Evolutionary conservation across 1,140 invertebrate genomes (phyloP), one percentile per base, ranked within the genome.

Genomic region (Tribolium madens): DNA sequence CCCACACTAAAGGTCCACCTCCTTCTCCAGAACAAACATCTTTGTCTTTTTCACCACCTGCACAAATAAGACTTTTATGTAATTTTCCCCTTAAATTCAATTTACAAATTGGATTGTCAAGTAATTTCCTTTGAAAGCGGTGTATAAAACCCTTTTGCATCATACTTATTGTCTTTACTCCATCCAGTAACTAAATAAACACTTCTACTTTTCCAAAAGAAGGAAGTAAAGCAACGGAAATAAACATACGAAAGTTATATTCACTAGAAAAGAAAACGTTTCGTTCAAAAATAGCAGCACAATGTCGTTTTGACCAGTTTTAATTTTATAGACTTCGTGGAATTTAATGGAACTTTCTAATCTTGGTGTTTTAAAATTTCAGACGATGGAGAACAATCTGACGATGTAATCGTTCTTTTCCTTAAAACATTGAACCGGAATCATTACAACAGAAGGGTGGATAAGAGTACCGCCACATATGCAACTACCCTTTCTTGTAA

Each of bases 381-480:
- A 5, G 87, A 88, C 68, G 89, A 91, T 0, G 90, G 92, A 82
- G 94, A 92, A 0, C 92, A 93, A 87, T 94, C 93, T 93, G 2
- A 93, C 84, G 80, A 88, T 89, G 76, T 91, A 78, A 17, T 6
- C 18, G 7, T 83, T 14, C 33, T 81, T 78, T 3, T 79, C 82
- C 0, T 71, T 79, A 0, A 90, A 87, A 72, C 88, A 90, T 82
- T 94, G 92, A 15, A 91, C 91, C 0, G 91, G 92, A 0, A 93
- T 94, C 3, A 94, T 82, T 0, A 94, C 91, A 0, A 91, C 92
- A n/a, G 84, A 85, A 6, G 88, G 88, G 78, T 93, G 90, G 78
- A 95, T 93, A 2, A 95, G 85, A 4, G 93, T 89, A 0, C 91
- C 93, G 0, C 93, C 93, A 70, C 93, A 94, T 50, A 92, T 89